Evolutionary conservation across 2,113 vertebrate species (phyloP).

Genomic region (Nettapus auritus): DNA sequence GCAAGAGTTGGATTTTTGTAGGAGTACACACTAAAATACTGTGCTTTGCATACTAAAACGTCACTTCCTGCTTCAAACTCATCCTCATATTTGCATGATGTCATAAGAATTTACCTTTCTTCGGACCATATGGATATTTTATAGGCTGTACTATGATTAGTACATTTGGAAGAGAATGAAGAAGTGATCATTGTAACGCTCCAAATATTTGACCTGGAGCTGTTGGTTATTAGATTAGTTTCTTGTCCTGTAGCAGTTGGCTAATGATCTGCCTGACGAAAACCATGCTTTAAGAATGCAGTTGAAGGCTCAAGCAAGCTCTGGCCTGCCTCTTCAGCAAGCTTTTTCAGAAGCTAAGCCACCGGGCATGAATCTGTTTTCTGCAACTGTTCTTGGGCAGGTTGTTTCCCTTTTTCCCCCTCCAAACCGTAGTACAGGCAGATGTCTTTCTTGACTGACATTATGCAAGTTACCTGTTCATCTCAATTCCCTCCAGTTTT

Average conservation of each 20-base stretch:
- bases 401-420: not conserved
- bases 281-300: not conserved
- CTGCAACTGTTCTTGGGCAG: not conserved
- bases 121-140: not conserved
- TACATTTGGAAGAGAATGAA: not conserved
- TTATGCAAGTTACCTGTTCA: not conserved
- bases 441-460: not conserved
- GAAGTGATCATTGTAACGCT: not conserved
- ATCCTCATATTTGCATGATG: not conserved
- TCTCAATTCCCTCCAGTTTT: not conserved
- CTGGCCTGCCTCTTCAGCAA: not conserved
- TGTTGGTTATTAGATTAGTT: not conserved
- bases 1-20: not conserved
- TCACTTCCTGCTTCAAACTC: not conserved
- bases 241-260: not conserved
- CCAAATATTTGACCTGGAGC: not conserved
- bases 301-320: not conserved
- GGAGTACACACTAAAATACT: not conserved
- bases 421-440: not conserved
- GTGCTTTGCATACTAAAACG: not conserved
- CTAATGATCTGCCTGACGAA: not conserved
- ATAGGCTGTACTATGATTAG: not conserved
- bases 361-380: not conserved
- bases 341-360: not conserved
- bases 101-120: not conserved